phyloP scores from a whole-genome alignment of 2,797 vertebrate species.

The Amphiprion clarkii region DNA sequence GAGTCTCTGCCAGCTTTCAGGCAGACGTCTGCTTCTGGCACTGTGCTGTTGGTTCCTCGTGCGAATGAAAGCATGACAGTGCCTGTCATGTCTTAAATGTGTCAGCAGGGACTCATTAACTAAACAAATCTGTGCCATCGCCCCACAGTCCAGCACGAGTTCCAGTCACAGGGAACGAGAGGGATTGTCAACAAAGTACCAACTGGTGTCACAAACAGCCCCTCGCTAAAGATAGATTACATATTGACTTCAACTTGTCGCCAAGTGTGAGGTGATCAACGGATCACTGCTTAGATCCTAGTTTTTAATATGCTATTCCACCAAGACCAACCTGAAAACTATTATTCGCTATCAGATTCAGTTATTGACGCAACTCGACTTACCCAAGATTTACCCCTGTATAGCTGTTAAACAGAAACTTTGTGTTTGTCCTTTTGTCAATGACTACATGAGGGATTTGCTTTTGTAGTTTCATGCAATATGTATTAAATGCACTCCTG shows the following conservation, averaged over 20 bases:
- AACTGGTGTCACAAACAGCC: constrained; percentile 39
- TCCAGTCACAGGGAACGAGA: constrained; percentile 58
- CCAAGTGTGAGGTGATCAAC: constrained; percentile 8
- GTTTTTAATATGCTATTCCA: neutral
- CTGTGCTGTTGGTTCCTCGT: constrained; percentile 67
- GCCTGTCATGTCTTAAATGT: constrained; percentile 78
- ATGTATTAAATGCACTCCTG: neutral
- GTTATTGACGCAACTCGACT: neutral
- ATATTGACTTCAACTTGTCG: neutral
- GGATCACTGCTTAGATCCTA: constrained; percentile 3
- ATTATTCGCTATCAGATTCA: neutral
- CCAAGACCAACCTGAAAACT: neutral
- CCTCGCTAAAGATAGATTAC: constrained; percentile 23
- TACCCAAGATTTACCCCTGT: too few species aligned
- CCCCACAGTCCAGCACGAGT: constrained; percentile 59
- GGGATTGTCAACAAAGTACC: constrained; percentile 59
- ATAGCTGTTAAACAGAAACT: neutral
- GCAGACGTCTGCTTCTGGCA: constrained; percentile 75
- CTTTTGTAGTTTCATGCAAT: neutral
- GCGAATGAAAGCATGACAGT: constrained; percentile 75
- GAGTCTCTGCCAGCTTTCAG: constrained; percentile 69
- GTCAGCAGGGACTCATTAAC: constrained; percentile 84
- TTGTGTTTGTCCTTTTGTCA: neutral
- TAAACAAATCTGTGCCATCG: constrained; percentile 77
- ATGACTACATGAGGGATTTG: neutral